Evolutionary conservation across 2,888 invertebrate species (phyloP), one percentile per base, ranked within the genome.

Genomic region (Electrophaes corylata): DNA sequence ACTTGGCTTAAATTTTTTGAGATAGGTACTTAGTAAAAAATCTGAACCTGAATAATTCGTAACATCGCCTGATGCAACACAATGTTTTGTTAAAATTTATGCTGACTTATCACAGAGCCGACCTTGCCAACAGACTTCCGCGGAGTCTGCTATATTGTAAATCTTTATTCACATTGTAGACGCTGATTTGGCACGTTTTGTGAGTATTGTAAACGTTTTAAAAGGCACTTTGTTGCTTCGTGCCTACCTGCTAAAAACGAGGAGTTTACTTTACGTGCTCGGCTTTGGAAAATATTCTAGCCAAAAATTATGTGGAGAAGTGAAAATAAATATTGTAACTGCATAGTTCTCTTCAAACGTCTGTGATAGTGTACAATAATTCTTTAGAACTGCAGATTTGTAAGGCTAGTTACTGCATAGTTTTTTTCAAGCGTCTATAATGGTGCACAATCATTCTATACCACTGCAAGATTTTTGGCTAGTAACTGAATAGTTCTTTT

Each of bases 171-270:
- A 16, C 19, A 46, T 11, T 35, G 50, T 39, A 41, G 49, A 55
- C 55, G 49, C 47, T 35, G 60, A 64, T 66, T 66, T 46, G 56
- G 54, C 66, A 64, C 66, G 66, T 66, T 57, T 62, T 50, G 51
- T 60, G 49, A 57, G 46, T 57, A 48, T 35, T 47, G 29, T 55
- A 37, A 37, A 29, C 43, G 31, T 48, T 51, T 37, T n/a, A n/a
- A 52, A 23, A 47, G 44, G 18, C 48, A 44, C 47, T 51, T 39
- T 12, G n/a, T 40, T 50, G 19, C 23, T 50, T 51, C 46, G 33
- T 46, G 51, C 47, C 47, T 47, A 60, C 51, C 37, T 11, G 47
- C 14, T 51, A 20, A 50, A 35, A 54, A 43, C 46, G 33, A 12
- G 31, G 11, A 45, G 50, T 43, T 50, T 54, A 41, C 26, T 37